Evolutionary conservation across 1,140 invertebrate genomes (phyloP).

Genomic region (Camponotus pennsylvanicus): DNA sequence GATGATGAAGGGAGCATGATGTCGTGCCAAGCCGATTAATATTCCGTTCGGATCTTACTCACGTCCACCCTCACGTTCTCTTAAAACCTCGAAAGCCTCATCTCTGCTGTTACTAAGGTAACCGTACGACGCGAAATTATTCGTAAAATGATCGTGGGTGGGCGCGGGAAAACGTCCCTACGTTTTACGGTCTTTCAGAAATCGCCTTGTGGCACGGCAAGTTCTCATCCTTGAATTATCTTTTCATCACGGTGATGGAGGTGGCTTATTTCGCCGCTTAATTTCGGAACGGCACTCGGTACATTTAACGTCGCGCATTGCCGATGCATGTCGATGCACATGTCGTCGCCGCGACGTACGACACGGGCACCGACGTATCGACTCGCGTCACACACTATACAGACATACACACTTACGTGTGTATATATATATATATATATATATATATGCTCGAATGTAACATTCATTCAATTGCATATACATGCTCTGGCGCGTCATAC

Average conservation of each 20-base stretch:
- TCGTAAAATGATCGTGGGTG: conserved; percentile 64
- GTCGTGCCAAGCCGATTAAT: conserved; percentile 32
- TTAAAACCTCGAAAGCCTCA: conserved; percentile 57
- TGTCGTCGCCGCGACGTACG: conserved; percentile 43
- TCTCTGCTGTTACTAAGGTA: conserved; percentile 60
- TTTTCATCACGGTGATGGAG: conserved; percentile 61
- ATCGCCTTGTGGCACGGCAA: conserved; percentile 35
- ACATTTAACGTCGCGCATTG: conserved; percentile 55
- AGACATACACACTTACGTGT: neutral
- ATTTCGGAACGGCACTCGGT: conserved; percentile 43
- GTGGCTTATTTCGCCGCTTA: conserved; percentile 34
- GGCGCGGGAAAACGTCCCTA: conserved; percentile 33
- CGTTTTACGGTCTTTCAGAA: conserved; percentile 59
- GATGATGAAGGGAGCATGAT: neutral
- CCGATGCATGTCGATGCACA: conserved; percentile 47
- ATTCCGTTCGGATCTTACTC: conserved; percentile 37
- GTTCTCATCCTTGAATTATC: conserved; percentile 47
- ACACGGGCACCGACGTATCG: conserved; percentile 44
- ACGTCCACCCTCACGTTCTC: conserved; percentile 34
- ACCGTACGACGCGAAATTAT: conserved; percentile 69
- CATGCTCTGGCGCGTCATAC: conserved; percentile 41
- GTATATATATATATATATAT: conserved; percentile 20
- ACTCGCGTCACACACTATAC: conserved; percentile 32
- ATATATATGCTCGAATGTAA: neutral
- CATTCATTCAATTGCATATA: conserved; percentile 1